These are phyloP conservation scores for Diadumene lineata DNA, from an alignment of 92 coral and sea anemone genomes.

Conservation along the genomic window DNA sequence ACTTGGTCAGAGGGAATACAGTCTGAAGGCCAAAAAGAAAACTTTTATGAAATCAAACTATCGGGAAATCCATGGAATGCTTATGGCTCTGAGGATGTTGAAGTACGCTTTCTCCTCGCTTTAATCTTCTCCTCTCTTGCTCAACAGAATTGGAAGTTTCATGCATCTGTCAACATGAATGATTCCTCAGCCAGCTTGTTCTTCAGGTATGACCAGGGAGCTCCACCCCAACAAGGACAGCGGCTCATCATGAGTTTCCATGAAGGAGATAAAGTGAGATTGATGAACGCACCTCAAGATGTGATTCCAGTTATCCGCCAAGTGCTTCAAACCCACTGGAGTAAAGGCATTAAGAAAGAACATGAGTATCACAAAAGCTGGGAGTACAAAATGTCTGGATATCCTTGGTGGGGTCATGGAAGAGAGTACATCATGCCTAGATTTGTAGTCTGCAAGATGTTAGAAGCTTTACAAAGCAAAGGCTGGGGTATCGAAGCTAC, in stretches of 20 bases:
- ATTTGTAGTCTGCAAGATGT: conserved; percentile 56
- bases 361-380: conserved; percentile 48
- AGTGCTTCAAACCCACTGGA: conserved; percentile 46
- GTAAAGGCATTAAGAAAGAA: conserved; percentile 50
- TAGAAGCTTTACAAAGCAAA: conserved; percentile 64
- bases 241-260: conserved; percentile 55
- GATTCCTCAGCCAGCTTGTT: conserved; percentile 54
- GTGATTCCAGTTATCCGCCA: conserved; percentile 44
- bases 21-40: conserved; percentile 17
- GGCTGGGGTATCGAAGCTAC: conserved; percentile 70
- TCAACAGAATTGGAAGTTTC: conserved; percentile 40
- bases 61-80: conserved; percentile 68
- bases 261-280: conserved; percentile 46
- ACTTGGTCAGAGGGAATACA: conserved; percentile 64
- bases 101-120: conserved; percentile 46
- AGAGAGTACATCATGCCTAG: conserved; percentile 68
- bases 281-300: conserved; percentile 50
- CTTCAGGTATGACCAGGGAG: conserved; percentile 57
- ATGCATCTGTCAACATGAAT: conserved; percentile 44
- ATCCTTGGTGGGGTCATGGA: conserved; percentile 74
- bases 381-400: conserved; percentile 71
- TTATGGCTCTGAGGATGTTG: conserved; percentile 34
- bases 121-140: conserved; percentile 36
- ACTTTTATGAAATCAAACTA: conserved; percentile 42
- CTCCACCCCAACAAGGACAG: conserved; percentile 22